Conservation (phyloP, 1,140 invertebrate genomes). For the Ips nitidus region DNA sequence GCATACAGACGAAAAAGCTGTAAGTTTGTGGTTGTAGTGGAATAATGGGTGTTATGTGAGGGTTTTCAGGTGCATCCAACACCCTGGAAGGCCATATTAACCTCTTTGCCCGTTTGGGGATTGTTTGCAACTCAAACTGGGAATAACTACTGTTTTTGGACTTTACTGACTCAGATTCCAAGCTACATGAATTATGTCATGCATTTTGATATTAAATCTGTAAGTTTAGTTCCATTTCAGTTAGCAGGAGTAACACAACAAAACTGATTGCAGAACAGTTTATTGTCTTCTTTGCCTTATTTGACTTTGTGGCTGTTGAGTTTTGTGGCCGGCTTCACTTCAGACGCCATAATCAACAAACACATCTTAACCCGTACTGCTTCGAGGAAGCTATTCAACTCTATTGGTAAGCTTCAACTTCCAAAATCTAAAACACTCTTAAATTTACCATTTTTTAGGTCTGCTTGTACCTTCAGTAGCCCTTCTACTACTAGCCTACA, state of each 20-base stretch:
- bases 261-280: slow-evolving; percentile 70
- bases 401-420: slow-evolving; percentile 56
- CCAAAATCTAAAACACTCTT: background rate
- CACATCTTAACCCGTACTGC: slow-evolving; percentile 51
- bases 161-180: slow-evolving; percentile 87
- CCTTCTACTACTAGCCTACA: slow-evolving; percentile 63
- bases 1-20: slow-evolving; percentile 17
- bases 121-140: slow-evolving; percentile 79
- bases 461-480: slow-evolving; percentile 61
- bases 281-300: slow-evolving; percentile 81
- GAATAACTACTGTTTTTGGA: slow-evolving; percentile 93
- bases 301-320: slow-evolving; percentile 68
- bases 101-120: slow-evolving; percentile 79
- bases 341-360: slow-evolving; percentile 63
- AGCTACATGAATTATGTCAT: slow-evolving; percentile 85
- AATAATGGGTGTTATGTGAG: slow-evolving; percentile 48
- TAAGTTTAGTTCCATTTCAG: slow-evolving; percentile 46
- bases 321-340: slow-evolving; percentile 63
- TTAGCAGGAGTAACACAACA: slow-evolving; percentile 59
- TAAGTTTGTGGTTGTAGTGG: background rate
- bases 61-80: slow-evolving; percentile 53
- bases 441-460: slow-evolving; percentile 49
- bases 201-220: slow-evolving; percentile 69
- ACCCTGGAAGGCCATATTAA: slow-evolving; percentile 77
- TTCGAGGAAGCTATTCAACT: slow-evolving; percentile 66